These are phyloP conservation scores for Leptinotarsa juncta DNA, from an alignment of 2,888 invertebrate species.

Conservation along the genomic window DNA sequence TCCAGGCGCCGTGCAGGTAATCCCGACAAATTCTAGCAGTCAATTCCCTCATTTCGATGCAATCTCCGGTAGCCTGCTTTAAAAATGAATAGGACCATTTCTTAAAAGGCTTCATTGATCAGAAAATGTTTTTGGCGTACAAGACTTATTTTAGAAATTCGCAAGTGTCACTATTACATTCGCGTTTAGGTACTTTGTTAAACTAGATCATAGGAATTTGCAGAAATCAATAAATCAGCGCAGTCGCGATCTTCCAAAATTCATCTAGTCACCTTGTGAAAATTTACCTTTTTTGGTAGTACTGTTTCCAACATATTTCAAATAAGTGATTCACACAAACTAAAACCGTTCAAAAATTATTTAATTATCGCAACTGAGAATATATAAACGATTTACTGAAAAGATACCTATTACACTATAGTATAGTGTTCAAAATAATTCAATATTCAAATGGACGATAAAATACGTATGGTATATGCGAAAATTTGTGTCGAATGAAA, in stretches of 20 bases:
- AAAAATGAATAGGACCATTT: conserved; percentile 52
- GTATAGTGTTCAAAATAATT: neutral
- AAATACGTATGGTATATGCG: no score
- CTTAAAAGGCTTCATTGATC: conserved; percentile 35
- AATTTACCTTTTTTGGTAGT: conserved; percentile 43
- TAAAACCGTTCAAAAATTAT: neutral
- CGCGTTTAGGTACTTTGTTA: neutral
- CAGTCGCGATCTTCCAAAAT: conserved; percentile 41
- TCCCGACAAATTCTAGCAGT: conserved; percentile 89
- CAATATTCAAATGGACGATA: no score
- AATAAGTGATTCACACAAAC: neutral
- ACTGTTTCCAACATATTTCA: conserved; percentile 41
- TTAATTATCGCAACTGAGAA: neutral
- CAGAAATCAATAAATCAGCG: conserved; percentile 47
- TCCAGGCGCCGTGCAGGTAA: conserved; percentile 92
- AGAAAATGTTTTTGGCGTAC: neutral
- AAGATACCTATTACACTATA: neutral
- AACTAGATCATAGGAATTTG: conserved; percentile 16
- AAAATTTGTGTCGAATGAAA: neutral
- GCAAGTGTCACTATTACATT: neutral
- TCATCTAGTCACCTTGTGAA: conserved; percentile 24
- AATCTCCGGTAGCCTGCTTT: conserved; percentile 74
- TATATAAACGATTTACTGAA: neutral
- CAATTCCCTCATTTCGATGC: conserved; percentile 82
- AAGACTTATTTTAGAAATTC: neutral